These are phyloP conservation scores for Drosophila chauvacae DNA, from an alignment of 1,140 invertebrate genomes.

Conservation along the genomic window DNA sequence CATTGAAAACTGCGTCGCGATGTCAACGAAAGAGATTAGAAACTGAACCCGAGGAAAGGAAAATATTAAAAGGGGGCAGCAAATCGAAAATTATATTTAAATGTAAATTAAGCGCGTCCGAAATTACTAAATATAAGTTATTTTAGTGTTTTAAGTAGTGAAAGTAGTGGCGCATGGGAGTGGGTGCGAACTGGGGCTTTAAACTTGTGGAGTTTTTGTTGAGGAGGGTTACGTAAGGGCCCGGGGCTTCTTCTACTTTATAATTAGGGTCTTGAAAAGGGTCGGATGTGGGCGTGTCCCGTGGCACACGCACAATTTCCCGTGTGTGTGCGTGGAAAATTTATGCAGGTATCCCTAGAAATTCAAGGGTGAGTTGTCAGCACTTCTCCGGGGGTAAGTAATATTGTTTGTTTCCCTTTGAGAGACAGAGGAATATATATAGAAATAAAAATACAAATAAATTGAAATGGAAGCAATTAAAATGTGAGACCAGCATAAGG, in stretches of 20 bases:
- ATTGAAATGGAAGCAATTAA: conserved; percentile 76
- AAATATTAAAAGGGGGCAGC: conserved; percentile 59
- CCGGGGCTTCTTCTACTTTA: conserved; percentile 11
- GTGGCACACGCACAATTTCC: conserved; percentile 19
- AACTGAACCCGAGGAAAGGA: conserved; percentile 30
- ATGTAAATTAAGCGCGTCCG: conserved; percentile 69
- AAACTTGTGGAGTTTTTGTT: not conserved
- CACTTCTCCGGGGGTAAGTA: conserved; percentile 16
- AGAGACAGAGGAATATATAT: not conserved
- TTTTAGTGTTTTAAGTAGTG: conserved; percentile 79
- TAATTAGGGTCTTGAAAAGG: conserved; percentile 16
- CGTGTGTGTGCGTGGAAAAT: not conserved
- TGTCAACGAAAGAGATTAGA: conserved; percentile 74
- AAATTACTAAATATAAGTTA: conserved; percentile 81
- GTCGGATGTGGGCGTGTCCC: conserved; percentile 43
- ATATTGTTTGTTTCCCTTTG: not conserved
- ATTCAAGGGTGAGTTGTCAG: conserved; percentile 30
- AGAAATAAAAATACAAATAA: conserved; percentile 54
- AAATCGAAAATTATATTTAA: conserved; percentile 70
- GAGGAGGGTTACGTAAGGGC: conserved; percentile 16
- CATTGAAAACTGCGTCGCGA: conserved; percentile 71
- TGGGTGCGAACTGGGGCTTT: conserved; percentile 56
- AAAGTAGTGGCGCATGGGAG: conserved; percentile 53
- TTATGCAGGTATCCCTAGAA: conserved; percentile 58
- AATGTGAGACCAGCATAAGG: conserved; percentile 56